Conservation (phyloP, 2,113 vertebrate genomes). For the Pycnonotus jocosus region DNA sequence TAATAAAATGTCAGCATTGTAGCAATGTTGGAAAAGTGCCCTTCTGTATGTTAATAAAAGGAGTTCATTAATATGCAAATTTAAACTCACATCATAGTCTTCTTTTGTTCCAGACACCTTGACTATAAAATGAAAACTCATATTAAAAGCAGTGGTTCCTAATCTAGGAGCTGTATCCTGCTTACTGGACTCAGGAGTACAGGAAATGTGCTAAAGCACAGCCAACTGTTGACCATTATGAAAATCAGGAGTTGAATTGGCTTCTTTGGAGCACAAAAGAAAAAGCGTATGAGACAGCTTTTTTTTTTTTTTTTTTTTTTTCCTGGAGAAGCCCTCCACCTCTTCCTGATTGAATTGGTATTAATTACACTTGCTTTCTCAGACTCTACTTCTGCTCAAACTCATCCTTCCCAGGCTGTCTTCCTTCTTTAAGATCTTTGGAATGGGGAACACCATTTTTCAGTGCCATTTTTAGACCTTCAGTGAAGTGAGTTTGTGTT, state of each 20-base stretch:
- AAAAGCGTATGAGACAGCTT: background rate
- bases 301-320: background rate
- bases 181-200: background rate
- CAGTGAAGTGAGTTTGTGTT: background rate
- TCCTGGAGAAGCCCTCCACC: background rate
- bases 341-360: background rate
- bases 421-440: conserved; percentile 14
- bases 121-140: background rate
- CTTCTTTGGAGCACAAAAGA: background rate
- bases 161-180: background rate
- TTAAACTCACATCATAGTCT: background rate
- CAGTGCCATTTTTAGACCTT: background rate
- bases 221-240: background rate
- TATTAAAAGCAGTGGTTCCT: background rate
- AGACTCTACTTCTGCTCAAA: background rate
- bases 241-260: background rate
- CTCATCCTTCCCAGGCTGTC: background rate
- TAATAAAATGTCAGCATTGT: background rate
- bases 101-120: background rate
- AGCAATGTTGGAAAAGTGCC: background rate
- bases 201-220: background rate
- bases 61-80: background rate
- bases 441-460: background rate
- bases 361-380: background rate
- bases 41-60: background rate